Evolutionary conservation across 2,888 invertebrate species (phyloP), one percentile per base, ranked within the genome.

Genomic region (Morpho achilles): DNA sequence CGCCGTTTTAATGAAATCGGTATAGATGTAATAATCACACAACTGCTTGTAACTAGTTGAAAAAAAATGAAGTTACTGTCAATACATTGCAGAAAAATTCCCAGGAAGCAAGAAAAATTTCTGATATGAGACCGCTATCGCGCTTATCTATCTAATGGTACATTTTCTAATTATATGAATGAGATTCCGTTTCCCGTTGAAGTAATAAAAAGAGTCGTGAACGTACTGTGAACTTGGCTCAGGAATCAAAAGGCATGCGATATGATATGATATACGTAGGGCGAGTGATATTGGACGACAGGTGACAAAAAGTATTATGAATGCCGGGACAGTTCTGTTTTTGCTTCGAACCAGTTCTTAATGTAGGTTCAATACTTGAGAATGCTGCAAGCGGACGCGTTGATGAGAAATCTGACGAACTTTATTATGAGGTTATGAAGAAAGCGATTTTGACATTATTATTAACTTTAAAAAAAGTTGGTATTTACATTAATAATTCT

Each of bases 251-350:
- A 59, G 57, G 60, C 56, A 63, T 56, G 63, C 44, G 62, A 63
- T 52, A 60, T 39, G 64, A 62, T 63, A 59, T 64, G 51, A 63
- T 63, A 61, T 62, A 58, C 47, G 32, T 44, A 55, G 56, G 59
- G 58, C 49, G 57, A 56, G 62, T 59, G 62, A 59, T 57, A 63
- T 60, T 61, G 63, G 56, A 42, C 56, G 80, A 76, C 82, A 81
- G 80, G 80, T 82, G 82, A 84, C 79, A 85, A 87, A 84, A 87
- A 85, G 76, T 80, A 78, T 77, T 81, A 83, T 82, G 82, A 86
- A 85, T 84, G 81, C 77, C 69, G 67, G 74, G 71, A 74, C 75
- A 69, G 73, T 69, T 71, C 75, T 67, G 75, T 85, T 86, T 84
- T 85, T 85, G 79, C 80, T 70, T 58, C 50, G 67, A 82, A 85